Evolutionary conservation across 1,140 invertebrate species (phyloP).

Genomic region (Leptinotarsa undecemlineata): DNA sequence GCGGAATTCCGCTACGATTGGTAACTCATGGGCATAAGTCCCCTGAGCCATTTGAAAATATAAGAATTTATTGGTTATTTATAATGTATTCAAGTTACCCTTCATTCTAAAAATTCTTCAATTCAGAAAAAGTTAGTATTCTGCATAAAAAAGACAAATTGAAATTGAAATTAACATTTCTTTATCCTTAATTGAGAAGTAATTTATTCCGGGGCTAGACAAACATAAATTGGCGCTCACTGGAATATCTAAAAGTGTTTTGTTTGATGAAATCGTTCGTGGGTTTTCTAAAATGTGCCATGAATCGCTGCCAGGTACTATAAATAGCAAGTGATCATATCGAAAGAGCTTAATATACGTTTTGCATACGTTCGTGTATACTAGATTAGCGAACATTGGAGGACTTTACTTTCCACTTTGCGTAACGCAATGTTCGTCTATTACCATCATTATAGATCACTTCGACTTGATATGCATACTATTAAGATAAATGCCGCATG

Average conservation of each 20-base stretch:
- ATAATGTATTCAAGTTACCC: too few species aligned
- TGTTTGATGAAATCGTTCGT: constrained; percentile 17
- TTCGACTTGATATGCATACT: not conserved
- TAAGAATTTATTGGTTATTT: too few species aligned
- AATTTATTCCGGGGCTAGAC: not conserved
- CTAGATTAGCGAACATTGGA: not conserved
- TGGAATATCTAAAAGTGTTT: constrained; percentile 2
- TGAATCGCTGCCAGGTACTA: constrained; percentile 34
- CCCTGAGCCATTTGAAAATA: too few species aligned
- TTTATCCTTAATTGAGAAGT: not conserved
- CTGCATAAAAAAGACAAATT: too few species aligned
- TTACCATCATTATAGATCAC: constrained; percentile 1
- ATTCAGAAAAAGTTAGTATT: too few species aligned
- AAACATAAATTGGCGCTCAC: not conserved
- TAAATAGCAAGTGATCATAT: constrained; percentile 39
- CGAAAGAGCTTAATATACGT: not conserved
- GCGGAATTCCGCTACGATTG: too few species aligned
- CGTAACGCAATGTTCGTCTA: constrained; percentile 7
- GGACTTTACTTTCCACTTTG: constrained; percentile 20
- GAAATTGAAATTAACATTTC: too few species aligned
- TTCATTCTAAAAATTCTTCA: too few species aligned
- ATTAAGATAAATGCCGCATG: too few species aligned
- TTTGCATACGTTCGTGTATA: constrained; percentile 9
- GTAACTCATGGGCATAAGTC: too few species aligned
- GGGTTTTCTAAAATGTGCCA: constrained; percentile 30